Evolutionary conservation across 2,888 invertebrate species (phyloP).

Genomic region (Rhorus exstirpatorius): DNA sequence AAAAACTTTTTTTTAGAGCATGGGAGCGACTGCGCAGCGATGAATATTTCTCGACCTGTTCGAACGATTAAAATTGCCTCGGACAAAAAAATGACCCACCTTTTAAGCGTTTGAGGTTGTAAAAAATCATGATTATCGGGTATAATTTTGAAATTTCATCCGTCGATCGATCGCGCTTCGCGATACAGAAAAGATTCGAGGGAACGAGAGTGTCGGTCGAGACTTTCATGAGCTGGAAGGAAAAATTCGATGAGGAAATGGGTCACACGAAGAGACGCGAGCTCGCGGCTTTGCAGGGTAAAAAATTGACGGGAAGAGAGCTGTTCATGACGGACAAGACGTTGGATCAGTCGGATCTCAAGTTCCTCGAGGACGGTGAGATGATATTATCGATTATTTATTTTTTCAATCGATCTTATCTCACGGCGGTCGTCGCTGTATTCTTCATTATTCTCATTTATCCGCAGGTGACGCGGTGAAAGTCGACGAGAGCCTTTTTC

Average conservation of each 20-base stretch:
- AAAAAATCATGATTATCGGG: background rate
- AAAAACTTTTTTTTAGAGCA: too few species aligned
- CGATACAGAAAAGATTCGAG: conserved; percentile 95
- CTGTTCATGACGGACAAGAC: conserved; percentile 97
- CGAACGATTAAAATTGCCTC: too few species aligned
- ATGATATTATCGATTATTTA: conserved; percentile 46
- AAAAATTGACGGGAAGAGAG: conserved; percentile 96
- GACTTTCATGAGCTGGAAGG: conserved; percentile 97
- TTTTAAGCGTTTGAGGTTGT: too few species aligned
- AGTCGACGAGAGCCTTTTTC: conserved; percentile 97
- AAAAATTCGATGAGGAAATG: conserved; percentile 96
- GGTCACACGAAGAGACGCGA: conserved; percentile 91
- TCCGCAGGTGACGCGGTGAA: conserved; percentile 92
- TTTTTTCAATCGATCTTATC: conserved; percentile 7
- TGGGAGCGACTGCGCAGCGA: too few species aligned
- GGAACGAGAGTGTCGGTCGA: conserved; percentile 98
- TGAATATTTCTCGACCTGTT: too few species aligned
- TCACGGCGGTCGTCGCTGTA: background rate
- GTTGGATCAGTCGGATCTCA: conserved; percentile 98
- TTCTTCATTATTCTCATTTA: conserved; percentile 1
- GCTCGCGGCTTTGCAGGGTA: conserved; percentile 90
- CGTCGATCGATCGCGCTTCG: conserved; percentile 17
- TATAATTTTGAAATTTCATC: background rate
- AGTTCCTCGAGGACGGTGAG: conserved; percentile 95
- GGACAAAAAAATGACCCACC: too few species aligned